Conservation (phyloP, 2,888 invertebrate species). For the Eupithecia vulgata region DNA sequence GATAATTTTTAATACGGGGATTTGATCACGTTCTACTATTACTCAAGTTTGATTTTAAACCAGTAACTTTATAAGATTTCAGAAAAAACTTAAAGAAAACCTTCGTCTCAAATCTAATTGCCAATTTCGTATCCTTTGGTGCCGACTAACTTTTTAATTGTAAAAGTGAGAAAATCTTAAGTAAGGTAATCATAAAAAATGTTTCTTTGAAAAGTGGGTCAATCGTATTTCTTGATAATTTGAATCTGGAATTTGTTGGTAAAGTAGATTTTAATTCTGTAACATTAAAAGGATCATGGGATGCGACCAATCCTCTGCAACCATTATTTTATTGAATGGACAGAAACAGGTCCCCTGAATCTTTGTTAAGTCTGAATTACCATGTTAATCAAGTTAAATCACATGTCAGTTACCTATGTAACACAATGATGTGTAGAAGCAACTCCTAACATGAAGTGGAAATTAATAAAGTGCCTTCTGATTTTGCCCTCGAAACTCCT, state of each 20-base stretch:
- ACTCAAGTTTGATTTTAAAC: neutral
- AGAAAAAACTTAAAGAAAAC: neutral
- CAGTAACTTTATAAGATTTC: neutral
- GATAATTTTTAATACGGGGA: neutral
- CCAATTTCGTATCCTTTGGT: neutral
- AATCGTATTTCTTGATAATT: neutral
- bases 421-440: neutral
- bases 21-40: neutral
- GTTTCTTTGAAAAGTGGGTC: neutral
- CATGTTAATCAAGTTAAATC: neutral
- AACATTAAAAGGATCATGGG: neutral
- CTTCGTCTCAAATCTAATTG: neutral
- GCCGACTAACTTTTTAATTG: neutral
- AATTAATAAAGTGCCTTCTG: slow-evolving; percentile 10
- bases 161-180: neutral
- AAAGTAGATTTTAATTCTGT: neutral
- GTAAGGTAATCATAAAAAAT: neutral
- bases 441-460: neutral
- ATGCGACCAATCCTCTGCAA: neutral
- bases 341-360: neutral
- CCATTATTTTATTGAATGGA: neutral
- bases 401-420: neutral
- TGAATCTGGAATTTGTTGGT: neutral
- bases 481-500: slow-evolving; percentile 8
- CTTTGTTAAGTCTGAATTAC: neutral